Base-by-base conservation (phyloP, 1,140 invertebrate genomes). In the Marisa cornuarietis region DNA sequence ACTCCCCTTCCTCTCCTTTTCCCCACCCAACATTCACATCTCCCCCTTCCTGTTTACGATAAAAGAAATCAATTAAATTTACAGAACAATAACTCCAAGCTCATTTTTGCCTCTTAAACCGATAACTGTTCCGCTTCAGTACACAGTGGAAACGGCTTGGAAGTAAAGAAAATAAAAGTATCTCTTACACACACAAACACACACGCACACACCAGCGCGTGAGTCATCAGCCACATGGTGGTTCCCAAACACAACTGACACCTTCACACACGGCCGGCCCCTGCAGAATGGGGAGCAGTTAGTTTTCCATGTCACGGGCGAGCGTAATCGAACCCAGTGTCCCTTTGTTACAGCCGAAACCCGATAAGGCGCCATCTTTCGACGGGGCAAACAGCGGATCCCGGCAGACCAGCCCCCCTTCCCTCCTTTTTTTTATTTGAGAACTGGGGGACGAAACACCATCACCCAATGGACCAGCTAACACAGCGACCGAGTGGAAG, bases 301-400 rank as follows among this genome's bases (percentile, higher is more conserved):
- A 74, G 54, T 74, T 74, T 74, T 74, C 72, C 72, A 74, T 18
- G 72, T 74, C 72, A 74, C 72, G 72, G 22, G 22, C 52, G 7
- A 54, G 24, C 11, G 54, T 58, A 74, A 61, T 54, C 52, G 72
- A 61, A 61, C 51, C 51, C 51, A 18, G 5, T 26, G 54, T 61
- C 72, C 72, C 72, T 54, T 74, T 74, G 72, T 74, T 74, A 54
- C 26, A 22, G n/a, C 72, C 54, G 72, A 74, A 58, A 74, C 72
- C 72, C 54, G 72, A 74, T 74, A 54, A 74, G 72, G 52, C 72
- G 51, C 62, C 24, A 74, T 73, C 51, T 26, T n/a, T 61, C 20
- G 52, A 6, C 24, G 52, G 51, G 72, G 22, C 52, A 74, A 58
- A 74, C 72, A 26, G n/a, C 42, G 52, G 31, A 74, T 74, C 71